Conservation (phyloP, 2,797 vertebrate genomes). For the Pangasius djambal region DNA sequence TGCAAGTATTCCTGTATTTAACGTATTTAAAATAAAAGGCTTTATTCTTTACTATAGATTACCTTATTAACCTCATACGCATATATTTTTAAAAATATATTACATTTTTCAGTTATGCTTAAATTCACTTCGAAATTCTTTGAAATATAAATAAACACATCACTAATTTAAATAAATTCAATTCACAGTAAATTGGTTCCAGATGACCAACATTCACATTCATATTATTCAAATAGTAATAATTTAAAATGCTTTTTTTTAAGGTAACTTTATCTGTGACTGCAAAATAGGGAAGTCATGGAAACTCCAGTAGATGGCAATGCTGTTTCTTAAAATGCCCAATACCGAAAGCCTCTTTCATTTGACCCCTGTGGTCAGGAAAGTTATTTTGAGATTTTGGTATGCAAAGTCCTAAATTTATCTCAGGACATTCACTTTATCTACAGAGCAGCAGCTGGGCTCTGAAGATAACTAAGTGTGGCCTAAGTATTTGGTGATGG, state of each 20-base stretch:
- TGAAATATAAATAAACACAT: neutral
- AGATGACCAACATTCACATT: neutral
- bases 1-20: neutral
- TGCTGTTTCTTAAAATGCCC: neutral
- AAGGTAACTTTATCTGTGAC: too few relatives aligned
- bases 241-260: neutral
- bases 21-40: neutral
- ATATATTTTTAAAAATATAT: neutral
- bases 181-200: neutral
- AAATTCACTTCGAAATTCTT: neutral
- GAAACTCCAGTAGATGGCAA: conserved; percentile 36
- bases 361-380: conserved; percentile 57
- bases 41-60: neutral
- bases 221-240: neutral
- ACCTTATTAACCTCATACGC: neutral
- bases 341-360: neutral
- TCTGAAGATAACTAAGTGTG: conserved; percentile 63
- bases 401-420: conserved; percentile 74
- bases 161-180: neutral
- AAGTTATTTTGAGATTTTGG: conserved; percentile 74
- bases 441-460: conserved; percentile 72
- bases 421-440: conserved; percentile 68
- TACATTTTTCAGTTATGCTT: neutral
- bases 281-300: neutral
- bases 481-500: conserved; percentile 59